Evolutionary conservation across 2,797 vertebrate species (phyloP).

Genomic region (Paratrypauchen microcephalus): DNA sequence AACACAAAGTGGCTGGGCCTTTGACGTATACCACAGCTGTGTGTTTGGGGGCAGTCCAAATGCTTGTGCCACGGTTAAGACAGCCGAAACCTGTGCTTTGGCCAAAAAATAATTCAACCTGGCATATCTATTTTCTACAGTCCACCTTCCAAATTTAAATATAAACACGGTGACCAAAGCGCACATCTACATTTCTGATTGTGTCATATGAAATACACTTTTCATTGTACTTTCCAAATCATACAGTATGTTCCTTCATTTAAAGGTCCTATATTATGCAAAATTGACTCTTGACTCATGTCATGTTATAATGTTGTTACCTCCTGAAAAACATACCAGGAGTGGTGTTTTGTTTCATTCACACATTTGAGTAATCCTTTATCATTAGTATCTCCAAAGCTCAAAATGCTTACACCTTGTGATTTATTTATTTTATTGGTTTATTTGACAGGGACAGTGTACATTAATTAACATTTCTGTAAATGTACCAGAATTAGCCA

Average conservation of each 20-base stretch:
- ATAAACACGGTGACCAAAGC: background rate
- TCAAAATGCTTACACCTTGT: too few relatives aligned
- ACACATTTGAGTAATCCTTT: too few relatives aligned
- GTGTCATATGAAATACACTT: background rate
- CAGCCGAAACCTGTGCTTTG: slow-evolving; percentile 6
- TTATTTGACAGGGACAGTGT: too few relatives aligned
- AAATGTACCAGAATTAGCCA: too few relatives aligned
- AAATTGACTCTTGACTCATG: too few relatives aligned
- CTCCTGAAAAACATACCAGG: too few relatives aligned
- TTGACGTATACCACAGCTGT: slow-evolving; percentile 11
- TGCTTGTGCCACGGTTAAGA: slow-evolving; percentile 1
- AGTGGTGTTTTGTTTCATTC: too few relatives aligned
- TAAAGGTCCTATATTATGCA: too few relatives aligned
- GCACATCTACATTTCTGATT: background rate
- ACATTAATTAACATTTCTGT: too few relatives aligned
- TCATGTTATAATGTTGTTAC: too few relatives aligned
- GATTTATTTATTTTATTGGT: too few relatives aligned
- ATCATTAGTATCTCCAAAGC: too few relatives aligned
- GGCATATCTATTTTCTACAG: slow-evolving; percentile 11
- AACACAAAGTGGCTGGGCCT: background rate
- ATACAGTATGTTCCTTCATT: background rate
- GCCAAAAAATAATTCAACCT: background rate
- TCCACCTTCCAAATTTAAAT: background rate
- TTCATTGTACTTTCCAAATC: background rate
- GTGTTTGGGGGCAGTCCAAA: slow-evolving; percentile 7